Evolutionary conservation across 2,797 vertebrate species (phyloP).

Genomic region (Silurus aristotelis): DNA sequence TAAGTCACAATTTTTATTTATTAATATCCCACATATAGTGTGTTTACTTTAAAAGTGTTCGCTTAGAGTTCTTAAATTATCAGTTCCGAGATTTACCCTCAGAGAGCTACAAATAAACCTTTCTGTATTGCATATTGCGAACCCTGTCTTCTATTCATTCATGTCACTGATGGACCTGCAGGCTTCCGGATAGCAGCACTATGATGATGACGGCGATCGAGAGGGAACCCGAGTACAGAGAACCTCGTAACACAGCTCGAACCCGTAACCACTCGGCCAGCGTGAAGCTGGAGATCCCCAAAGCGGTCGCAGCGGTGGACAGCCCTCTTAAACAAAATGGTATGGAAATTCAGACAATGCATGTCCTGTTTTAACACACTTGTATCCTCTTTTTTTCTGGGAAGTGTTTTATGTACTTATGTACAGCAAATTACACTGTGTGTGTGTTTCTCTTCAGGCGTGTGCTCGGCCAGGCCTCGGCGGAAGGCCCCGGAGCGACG

Average conservation of each 20-base stretch:
- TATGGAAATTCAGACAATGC: constrained; percentile 54
- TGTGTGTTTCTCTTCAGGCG: constrained; percentile 58
- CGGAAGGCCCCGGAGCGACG: constrained; percentile 81
- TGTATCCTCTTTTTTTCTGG: not conserved
- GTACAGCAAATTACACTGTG: not conserved
- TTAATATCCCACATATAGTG: too few relatives aligned
- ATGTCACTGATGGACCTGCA: constrained; percentile 50
- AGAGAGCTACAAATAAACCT: not conserved
- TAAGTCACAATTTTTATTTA: too few relatives aligned
- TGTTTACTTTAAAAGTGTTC: not conserved
- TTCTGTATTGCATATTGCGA: not conserved
- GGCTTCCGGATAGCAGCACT: constrained; percentile 80
- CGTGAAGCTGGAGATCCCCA: constrained; percentile 73
- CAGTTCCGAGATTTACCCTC: not conserved
- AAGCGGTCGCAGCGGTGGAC: constrained; percentile 68
- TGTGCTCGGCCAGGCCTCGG: constrained; percentile 68
- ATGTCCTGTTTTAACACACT: not conserved
- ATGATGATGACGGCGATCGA: constrained; percentile 76
- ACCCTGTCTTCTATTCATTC: not conserved
- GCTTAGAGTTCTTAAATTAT: not conserved
- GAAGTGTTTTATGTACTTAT: not conserved
- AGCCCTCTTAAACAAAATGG: constrained; percentile 80
- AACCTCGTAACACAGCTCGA: constrained; percentile 62
- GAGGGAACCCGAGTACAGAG: constrained; percentile 79
- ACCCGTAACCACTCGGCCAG: constrained; percentile 75